Conservation (phyloP, 2,113 vertebrate genomes). For the Burhinus bistriatus region DNA sequence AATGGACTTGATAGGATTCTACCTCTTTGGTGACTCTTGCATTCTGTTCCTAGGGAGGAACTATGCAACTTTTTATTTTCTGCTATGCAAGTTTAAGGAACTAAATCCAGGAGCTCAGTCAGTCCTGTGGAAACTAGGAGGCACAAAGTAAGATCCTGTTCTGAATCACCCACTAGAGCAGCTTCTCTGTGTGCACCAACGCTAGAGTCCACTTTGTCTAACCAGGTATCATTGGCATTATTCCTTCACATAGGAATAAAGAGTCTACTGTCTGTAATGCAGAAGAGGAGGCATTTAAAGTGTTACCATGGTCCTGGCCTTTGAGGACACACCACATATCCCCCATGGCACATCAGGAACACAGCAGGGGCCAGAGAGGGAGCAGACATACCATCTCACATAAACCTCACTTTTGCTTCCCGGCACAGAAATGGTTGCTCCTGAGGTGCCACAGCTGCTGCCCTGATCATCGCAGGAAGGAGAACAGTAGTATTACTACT, state of each 20-base stretch:
- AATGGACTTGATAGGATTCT: neutral
- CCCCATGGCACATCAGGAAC: neutral
- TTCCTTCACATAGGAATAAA: neutral
- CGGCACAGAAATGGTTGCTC: neutral
- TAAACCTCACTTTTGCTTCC: neutral
- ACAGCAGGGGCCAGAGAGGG: neutral
- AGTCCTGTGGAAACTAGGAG: neutral
- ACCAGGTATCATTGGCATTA: neutral
- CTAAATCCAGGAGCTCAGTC: neutral
- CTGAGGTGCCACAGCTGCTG: neutral
- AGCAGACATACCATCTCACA: rapidly evolving
- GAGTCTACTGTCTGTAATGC: neutral
- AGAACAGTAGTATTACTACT: rapidly evolving
- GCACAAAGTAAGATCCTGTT: neutral
- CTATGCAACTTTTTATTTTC: neutral
- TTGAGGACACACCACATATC: neutral
- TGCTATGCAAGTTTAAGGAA: neutral
- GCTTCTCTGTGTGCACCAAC: neutral
- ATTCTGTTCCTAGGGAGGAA: neutral
- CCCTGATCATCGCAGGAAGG: neutral
- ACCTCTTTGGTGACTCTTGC: neutral
- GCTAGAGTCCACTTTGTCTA: neutral
- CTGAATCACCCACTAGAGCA: neutral
- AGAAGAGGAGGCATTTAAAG: neutral
- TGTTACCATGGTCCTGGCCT: rapidly evolving